Evolutionary conservation across 2,888 invertebrate genomes (phyloP).

Genomic region (Theretra japonica): DNA sequence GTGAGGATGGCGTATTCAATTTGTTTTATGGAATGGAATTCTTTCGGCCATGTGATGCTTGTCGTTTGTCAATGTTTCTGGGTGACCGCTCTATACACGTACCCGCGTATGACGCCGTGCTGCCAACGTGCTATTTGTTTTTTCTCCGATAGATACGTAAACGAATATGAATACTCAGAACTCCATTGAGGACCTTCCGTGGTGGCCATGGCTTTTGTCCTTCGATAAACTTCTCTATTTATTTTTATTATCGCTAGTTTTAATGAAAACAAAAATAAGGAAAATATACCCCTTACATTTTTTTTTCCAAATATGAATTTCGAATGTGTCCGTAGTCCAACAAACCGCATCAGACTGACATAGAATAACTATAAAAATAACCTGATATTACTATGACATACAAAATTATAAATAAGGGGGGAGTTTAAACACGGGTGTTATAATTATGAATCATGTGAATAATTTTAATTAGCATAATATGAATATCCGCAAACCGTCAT

Average conservation of each 20-base stretch:
- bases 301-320: too few species aligned
- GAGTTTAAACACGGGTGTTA: constrained; percentile 11
- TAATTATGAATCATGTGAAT: constrained; percentile 13
- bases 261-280: too few species aligned
- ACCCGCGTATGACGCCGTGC: neutral
- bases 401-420: neutral
- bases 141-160: neutral
- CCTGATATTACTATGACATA: neutral
- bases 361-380: neutral
- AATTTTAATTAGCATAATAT: constrained; percentile 24
- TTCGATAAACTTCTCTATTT: too few species aligned
- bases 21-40: constrained; percentile 31
- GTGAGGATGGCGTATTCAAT: constrained; percentile 27
- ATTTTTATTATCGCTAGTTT: too few species aligned
- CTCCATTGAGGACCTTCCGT: too few species aligned
- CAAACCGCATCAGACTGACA: too few species aligned
- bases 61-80: constrained; percentile 31
- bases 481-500: constrained; percentile 20
- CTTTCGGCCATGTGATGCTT: constrained; percentile 28
- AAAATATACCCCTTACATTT: too few species aligned
- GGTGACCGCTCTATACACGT: constrained; percentile 3
- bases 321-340: too few species aligned
- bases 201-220: too few species aligned
- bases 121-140: neutral
- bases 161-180: too few species aligned